Evolutionary conservation across 2,888 invertebrate species (phyloP).

Genomic region (Ligdia adustata): DNA sequence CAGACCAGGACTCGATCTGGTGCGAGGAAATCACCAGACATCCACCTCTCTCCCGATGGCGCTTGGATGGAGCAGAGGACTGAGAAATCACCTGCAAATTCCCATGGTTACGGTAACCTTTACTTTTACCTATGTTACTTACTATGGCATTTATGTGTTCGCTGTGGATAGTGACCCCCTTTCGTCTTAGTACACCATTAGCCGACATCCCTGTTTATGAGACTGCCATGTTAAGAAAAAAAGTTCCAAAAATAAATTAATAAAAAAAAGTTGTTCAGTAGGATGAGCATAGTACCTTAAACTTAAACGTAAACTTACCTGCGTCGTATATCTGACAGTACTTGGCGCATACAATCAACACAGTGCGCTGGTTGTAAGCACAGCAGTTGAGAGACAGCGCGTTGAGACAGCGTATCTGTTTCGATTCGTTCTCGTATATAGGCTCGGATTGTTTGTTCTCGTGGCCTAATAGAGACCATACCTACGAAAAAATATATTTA

Average conservation of each 20-base stretch:
- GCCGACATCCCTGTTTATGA: too few relatives aligned
- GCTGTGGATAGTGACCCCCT: not conserved
- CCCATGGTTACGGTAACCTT: too few relatives aligned
- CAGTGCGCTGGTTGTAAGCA: conserved; percentile 97
- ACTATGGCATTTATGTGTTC: not conserved
- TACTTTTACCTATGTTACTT: too few relatives aligned
- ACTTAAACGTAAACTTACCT: too few relatives aligned
- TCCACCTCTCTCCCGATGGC: conserved; percentile 96
- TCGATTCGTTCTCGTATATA: conserved; percentile 98
- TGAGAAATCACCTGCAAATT: conserved; percentile 94
- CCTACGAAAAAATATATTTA: conserved; percentile 60
- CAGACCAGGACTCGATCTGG: conserved; percentile 97
- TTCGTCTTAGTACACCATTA: too few relatives aligned
- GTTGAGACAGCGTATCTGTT: conserved; percentile 97
- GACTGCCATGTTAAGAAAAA: too few relatives aligned
- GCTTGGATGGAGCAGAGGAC: conserved; percentile 96
- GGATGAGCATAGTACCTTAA: too few relatives aligned
- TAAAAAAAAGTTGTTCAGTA: too few relatives aligned
- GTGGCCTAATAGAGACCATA: conserved; percentile 96
- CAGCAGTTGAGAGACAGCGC: conserved; percentile 97
- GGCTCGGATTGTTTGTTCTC: conserved; percentile 95
- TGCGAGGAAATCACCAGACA: conserved; percentile 96
- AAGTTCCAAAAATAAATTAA: too few relatives aligned
- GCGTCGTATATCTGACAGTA: conserved; percentile 97
- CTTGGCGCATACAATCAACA: conserved; percentile 97